Base-by-base conservation (phyloP, 2,888 invertebrate genomes). In the Oxystoma pomonae region DNA sequence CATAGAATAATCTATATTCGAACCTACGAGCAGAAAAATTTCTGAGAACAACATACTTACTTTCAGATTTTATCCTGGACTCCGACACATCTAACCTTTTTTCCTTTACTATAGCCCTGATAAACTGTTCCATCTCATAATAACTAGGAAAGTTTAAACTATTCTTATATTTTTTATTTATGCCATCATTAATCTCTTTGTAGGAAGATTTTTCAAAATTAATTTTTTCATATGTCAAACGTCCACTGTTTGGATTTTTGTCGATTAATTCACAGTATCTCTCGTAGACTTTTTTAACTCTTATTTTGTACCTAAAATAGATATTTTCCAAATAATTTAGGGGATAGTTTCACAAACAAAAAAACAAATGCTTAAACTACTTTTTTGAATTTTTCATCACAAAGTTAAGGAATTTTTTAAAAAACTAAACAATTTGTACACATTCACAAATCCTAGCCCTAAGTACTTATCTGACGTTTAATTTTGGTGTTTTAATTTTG, bases 61-160 rank as follows among this genome's bases (percentile, higher is more conserved):
- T 73, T 65, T 78, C 77, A 16, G 35, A 53, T 60, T 73, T 73
- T 16, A 77, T 69, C 57, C 71, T 69, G 18, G 55, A 58, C 51
- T 75, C 73, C 1, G 69, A 65, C 21, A 75, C 61, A n/a, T 68
- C 53, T 52, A 75, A 64, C 58, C 73, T 70, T 19, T 71, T 65
- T 21, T 74, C 70, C 21, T 68, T 66, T 2, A 71, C 69, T 55
- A 72, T 69, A 67, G 74, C 73, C 58, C 70, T 68, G 20, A 78
- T 69, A 52, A 69, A 72, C 56, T 71, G 72, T 62, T 77, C 72
- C 20, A 78, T 65, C 61, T 78, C 76, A 57, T 68, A 67, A 64
- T 76, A 77, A 50, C 71, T 73, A 1, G 78, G 78, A 68, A 78
- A 78, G 16, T 67, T 67, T 16, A 66, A 64, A 57, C 75, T 74